phyloP scores from a whole-genome alignment of 2,888 invertebrate species.

The Embidobia sp. region DNA sequence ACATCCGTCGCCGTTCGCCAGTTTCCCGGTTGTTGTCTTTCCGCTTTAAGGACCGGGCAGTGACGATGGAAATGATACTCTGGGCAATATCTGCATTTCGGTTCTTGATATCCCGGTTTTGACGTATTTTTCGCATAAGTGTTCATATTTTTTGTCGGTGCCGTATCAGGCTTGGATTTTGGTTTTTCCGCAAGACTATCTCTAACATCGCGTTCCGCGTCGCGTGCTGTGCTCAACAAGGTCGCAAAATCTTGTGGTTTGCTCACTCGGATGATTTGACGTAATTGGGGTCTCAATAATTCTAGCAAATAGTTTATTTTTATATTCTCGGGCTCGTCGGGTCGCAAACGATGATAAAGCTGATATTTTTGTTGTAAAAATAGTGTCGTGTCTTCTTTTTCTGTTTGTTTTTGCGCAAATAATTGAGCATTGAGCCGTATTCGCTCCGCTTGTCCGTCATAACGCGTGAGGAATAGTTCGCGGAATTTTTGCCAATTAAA shows the following conservation, averaged over 20 bases:
- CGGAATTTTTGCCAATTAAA: constrained; percentile 27
- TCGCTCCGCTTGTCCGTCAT: neutral
- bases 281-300: neutral
- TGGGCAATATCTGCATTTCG: neutral
- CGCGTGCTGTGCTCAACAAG: neutral
- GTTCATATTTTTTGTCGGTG: no score
- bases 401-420: constrained; percentile 2
- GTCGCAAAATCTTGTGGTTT: constrained; percentile 11
- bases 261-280: neutral
- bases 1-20: no score
- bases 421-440: constrained; percentile 15
- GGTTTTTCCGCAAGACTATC: no score
- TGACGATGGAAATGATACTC: neutral
- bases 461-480: constrained; percentile 8
- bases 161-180: no score
- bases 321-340: constrained; percentile 48
- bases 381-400: constrained; percentile 12
- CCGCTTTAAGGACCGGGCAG: neutral
- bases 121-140: no score
- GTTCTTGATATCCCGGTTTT: no score
- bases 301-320: constrained; percentile 40
- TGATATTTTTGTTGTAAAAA: constrained; percentile 34
- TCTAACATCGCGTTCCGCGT: neutral
- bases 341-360: constrained; percentile 27
- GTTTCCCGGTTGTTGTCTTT: neutral